Evolutionary conservation across 2,797 vertebrate genomes (phyloP).

Genomic region (Dipus sagitta): DNA sequence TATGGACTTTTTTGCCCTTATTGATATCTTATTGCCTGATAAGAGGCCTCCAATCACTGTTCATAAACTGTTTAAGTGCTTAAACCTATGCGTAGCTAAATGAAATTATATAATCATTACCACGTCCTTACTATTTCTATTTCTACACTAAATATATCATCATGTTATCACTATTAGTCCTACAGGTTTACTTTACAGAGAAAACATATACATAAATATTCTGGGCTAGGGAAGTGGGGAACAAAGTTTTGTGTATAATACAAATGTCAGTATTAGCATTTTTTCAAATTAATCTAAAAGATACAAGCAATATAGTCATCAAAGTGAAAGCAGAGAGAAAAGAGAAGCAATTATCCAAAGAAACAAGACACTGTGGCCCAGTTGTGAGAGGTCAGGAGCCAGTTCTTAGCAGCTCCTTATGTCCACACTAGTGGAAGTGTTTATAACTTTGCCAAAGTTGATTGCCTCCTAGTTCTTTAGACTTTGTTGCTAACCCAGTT

Average conservation of each 20-base stretch:
- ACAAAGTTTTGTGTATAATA: not conserved
- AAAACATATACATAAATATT: not conserved
- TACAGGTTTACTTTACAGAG: not conserved
- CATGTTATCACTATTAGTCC: not conserved
- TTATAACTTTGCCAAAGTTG: slow-evolving; percentile 26
- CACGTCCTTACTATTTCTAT: not conserved
- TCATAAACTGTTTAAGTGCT: slow-evolving; percentile 14
- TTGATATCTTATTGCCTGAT: not conserved
- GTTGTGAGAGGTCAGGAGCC: too few relatives aligned
- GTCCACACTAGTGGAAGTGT: not conserved
- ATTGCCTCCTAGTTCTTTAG: not conserved
- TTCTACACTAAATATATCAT: not conserved
- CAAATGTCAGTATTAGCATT: slow-evolving; percentile 31
- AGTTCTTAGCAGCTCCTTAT: not conserved
- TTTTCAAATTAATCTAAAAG: slow-evolving; percentile 20
- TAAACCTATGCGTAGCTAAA: not conserved
- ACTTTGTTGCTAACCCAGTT: not conserved
- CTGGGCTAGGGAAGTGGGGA: not conserved
- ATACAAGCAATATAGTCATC: not conserved
- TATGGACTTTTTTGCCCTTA: slow-evolving; percentile 5
- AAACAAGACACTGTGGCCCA: not conserved
- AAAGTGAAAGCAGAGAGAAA: not conserved
- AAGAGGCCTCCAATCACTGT: slow-evolving; percentile 4
- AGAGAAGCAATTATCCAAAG: slow-evolving; percentile 2
- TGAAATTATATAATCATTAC: not conserved